A percentile compares a stretch with the other conserved stretches of the same genome.
phyloP scores from a whole-genome alignment of 1,140 invertebrate species.

The Platorchestia sp. region DNA sequence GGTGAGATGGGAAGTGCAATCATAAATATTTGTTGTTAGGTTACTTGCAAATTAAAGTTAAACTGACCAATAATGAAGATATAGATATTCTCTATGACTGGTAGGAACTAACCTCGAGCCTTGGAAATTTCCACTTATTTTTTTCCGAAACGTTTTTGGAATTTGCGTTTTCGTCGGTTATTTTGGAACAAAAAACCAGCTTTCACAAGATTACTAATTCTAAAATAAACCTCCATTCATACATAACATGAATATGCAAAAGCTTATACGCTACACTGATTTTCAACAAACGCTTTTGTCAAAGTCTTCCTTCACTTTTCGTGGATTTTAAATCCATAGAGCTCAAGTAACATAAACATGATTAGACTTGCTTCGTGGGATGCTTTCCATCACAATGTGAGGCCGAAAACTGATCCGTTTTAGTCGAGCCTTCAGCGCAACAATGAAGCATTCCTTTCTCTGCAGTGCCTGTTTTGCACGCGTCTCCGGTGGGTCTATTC shows the following conservation, averaged over 20 bases:
- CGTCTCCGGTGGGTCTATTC: constrained; percentile 4
- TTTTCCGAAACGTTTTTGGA: background rate
- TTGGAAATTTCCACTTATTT: no score
- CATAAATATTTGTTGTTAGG: no score
- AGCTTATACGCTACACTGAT: background rate
- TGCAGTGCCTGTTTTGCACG: background rate
- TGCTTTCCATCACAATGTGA: constrained; percentile 7
- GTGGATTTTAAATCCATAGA: background rate
- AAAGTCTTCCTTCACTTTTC: background rate
- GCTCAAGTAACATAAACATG: background rate
- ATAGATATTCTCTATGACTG: background rate
- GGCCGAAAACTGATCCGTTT: background rate
- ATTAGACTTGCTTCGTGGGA: constrained; percentile 6
- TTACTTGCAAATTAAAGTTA: no score
- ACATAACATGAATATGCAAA: background rate
- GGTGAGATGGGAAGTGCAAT: no score
- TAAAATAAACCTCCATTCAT: background rate
- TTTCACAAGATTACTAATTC: background rate
- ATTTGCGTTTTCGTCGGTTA: background rate
- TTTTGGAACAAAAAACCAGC: background rate
- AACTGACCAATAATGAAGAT: no score
- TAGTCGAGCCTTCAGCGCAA: background rate
- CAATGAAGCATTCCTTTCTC: background rate
- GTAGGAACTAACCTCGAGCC: background rate
- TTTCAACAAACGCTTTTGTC: background rate